Conservation (phyloP, 2,888 invertebrate genomes). For the Odontomyia ornata region DNA sequence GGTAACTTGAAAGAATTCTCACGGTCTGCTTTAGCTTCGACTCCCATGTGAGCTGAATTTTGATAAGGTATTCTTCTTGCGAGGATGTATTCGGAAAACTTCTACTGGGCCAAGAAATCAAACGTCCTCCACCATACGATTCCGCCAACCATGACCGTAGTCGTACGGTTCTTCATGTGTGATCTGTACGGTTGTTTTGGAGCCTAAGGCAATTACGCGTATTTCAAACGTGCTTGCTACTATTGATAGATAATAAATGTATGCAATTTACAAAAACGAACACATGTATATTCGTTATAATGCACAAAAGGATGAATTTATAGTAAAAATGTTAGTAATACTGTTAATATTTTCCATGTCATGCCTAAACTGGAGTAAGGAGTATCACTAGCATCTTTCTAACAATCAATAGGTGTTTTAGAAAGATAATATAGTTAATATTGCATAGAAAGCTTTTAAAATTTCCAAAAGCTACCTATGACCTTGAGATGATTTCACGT, state of each 20-base stretch:
- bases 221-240: slow-evolving; percentile 39
- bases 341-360: too few relatives aligned
- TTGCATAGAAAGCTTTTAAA: too few relatives aligned
- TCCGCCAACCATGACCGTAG: background rate
- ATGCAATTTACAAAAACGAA: too few relatives aligned
- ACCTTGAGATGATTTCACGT: too few relatives aligned
- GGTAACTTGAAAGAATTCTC: slow-evolving; percentile 46
- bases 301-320: too few relatives aligned
- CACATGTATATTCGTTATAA: too few relatives aligned
- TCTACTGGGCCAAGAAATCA: slow-evolving; percentile 19
- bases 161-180: slow-evolving; percentile 19
- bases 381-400: too few relatives aligned
- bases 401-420: too few relatives aligned
- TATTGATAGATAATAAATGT: background rate
- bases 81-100: background rate
- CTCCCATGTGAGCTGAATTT: slow-evolving; percentile 44
- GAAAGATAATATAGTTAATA: too few relatives aligned
- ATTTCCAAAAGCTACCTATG: too few relatives aligned
- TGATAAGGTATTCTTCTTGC: slow-evolving; percentile 40
- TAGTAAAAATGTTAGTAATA: too few relatives aligned
- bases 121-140: slow-evolving; percentile 39
- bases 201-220: slow-evolving; percentile 31
- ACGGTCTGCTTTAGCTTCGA: slow-evolving; percentile 45
- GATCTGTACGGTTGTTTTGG: slow-evolving; percentile 4
- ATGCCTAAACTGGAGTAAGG: too few relatives aligned